phyloP scores from a whole-genome alignment of 2,797 vertebrate genomes.

The Argentina silus region DNA sequence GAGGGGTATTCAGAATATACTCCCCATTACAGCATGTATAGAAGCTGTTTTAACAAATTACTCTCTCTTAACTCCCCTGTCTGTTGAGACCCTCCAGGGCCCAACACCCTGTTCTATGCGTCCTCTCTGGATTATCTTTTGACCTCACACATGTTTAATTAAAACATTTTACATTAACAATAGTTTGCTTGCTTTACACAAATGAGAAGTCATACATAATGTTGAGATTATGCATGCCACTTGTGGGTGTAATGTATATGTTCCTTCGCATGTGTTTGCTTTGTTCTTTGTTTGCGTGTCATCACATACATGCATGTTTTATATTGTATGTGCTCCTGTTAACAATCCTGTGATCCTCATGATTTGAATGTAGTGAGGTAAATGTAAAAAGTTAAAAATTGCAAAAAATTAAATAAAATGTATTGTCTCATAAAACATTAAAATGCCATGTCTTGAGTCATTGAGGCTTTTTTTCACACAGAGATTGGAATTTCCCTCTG shows the following conservation, averaged over 20 bases:
- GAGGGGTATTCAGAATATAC: neutral
- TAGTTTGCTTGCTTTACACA: too few species aligned
- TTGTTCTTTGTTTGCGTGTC: slow-evolving; percentile 10
- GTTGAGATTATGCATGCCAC: neutral
- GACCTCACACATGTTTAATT: too few species aligned
- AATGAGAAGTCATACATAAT: neutral
- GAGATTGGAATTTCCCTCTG: too few species aligned
- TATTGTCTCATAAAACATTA: too few species aligned
- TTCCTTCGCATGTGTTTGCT: slow-evolving; percentile 52
- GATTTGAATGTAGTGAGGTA: neutral
- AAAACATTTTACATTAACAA: too few species aligned
- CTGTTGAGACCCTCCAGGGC: too few species aligned
- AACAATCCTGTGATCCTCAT: too few species aligned
- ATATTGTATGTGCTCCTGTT: slow-evolving; percentile 25
- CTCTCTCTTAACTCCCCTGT: too few species aligned
- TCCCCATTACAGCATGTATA: neutral
- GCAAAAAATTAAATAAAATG: neutral
- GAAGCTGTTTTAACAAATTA: neutral
- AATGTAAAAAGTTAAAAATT: neutral
- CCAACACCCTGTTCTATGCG: too few species aligned
- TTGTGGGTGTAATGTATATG: slow-evolving; percentile 1
- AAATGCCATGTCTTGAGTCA: too few species aligned
- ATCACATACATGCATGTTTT: neutral
- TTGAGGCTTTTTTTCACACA: too few species aligned
- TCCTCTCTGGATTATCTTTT: too few species aligned